Evolutionary conservation across 2,797 vertebrate species (phyloP), one percentile per base, ranked within the genome.

Genomic region (Coregonus sp.): DNA sequence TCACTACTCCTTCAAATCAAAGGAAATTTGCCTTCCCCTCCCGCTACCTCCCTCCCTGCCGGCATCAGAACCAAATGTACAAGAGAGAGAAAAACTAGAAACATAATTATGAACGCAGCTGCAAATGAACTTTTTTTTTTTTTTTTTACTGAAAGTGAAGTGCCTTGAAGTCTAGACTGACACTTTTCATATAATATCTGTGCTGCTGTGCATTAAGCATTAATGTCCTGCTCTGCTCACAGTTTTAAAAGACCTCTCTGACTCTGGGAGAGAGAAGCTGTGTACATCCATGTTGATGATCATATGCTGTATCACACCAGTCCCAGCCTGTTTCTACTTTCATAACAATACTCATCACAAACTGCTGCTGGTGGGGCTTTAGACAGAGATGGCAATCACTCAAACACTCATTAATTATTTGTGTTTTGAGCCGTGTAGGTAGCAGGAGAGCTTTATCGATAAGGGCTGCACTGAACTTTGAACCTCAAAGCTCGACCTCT

Each of bases 401-500:
- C 79, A 74, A 80, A 81, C 12, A 52, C 86, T 90, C n/a, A 84
- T 92, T 91, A 88, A 92, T 90, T 88, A 87, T 92, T 92, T 90
- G 86, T 83, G 81, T 50, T 80, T 82, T 80, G 79, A 85, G 81
- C 85, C 66, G 70, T 68, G 74, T 73, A 5, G 25, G 75, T 80
- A 59, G 82, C 81, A 81, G 85, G 82, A 79, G 82, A 88, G 89
- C 86, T 92, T 92, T 89, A 92, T 92, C 89, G 90, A 91, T 89
- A 89, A 87, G 18, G 79, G 79, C 84, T 54, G 4, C 67, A 3
- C 51, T 91, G 90, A 90, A 91, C 93, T 93, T 65, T 91, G 90
- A 78, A 79, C 91, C 82, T 76, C 84, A 85, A 56, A 89, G 88
- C 88, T 92, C 91, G 89, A 93, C 90, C 92, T 90, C 80, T 90